Percentiles rank a stretch among this genome's conserved stretches.
Evolutionary conservation across 2,113 vertebrate species (phyloP).

Genomic region (Sinocyclocheilus grahami): DNA sequence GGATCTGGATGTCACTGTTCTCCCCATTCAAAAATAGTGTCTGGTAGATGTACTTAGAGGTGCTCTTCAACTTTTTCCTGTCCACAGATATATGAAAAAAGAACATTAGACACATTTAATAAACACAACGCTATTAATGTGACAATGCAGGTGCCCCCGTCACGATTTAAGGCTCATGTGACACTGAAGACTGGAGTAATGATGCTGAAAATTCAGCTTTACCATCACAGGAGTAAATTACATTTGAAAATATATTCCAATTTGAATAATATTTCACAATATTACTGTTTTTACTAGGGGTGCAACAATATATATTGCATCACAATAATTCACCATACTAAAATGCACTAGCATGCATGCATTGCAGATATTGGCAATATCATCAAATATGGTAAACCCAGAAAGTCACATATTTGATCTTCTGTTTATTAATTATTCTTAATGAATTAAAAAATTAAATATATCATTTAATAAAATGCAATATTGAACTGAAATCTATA

Average conservation of each 20-base stretch:
- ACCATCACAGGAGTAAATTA: neutral
- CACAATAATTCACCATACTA: too few species aligned
- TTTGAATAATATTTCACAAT: neutral
- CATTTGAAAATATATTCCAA: neutral
- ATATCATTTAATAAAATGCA: too few species aligned
- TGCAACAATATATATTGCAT: too few species aligned
- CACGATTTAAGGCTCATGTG: neutral
- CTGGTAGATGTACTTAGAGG: constrained; percentile 96
- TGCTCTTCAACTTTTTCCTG: constrained; percentile 96
- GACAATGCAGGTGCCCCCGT: neutral
- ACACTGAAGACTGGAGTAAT: neutral
- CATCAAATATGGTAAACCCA: too few species aligned
- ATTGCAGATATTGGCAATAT: too few species aligned
- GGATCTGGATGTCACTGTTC: constrained; percentile 95
- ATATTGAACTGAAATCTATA: too few species aligned
- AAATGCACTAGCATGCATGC: too few species aligned
- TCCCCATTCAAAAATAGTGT: constrained; percentile 95
- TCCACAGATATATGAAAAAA: neutral
- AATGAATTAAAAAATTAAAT: too few species aligned
- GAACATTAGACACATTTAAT: neutral
- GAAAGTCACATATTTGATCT: neutral
- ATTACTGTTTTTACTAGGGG: too few species aligned
- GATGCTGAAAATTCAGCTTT: neutral
- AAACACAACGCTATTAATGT: neutral
- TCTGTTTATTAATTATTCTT: neutral